Evolutionary conservation across 2,113 vertebrate genomes (phyloP), one percentile per base, ranked within the genome.

Genomic region (Actenoides hombroni): DNA sequence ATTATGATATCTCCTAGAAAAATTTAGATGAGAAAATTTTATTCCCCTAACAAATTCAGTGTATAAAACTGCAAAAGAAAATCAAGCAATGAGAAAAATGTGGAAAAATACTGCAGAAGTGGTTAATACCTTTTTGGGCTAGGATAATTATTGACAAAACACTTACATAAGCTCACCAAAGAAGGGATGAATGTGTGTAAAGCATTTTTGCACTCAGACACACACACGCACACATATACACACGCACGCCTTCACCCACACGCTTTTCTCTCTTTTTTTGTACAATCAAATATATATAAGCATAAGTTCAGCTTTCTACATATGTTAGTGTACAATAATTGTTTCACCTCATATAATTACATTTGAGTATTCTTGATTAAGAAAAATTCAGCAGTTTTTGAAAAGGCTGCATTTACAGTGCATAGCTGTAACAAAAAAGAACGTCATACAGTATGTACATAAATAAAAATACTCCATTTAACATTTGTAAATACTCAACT

Each of bases 391-490:
- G 98, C 98, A 97, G 98, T 97, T 97, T 99, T 96, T 98, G 98
- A 98, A 99, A 99, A 99, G 98, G 99, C 99, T 99, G 99, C 98
- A 98, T 99, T 99, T 99, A 99, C 99, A 99, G 99, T 99, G 99
- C 99, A 99, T 99, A 99, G 99, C 99, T 99, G 99, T 99, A 99
- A 99, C 99, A 99, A 99, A 99, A 99, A 99, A 99, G 97, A 99
- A 98, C 98, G 95, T 99, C 98, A 97, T 98, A 98, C 95, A 97
- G 80, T 99, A 99, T 99, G 97, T 99, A 99, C 99, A 99, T 94
- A 99, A 99, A 99, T 98, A 99, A 99, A 99, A 99, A 99, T 99
- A 99, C 98, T 99, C 98, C 97, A 98, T 99, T 98, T 98, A 98
- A 98, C 97, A 98, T 99, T 97, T 99, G 99, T 99, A 99, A 99